A percentile compares a stretch with the other conserved stretches of the same genome.
phyloP scores from a whole-genome alignment of 2,797 vertebrate genomes.

The Centroberyx gerrardi region DNA sequence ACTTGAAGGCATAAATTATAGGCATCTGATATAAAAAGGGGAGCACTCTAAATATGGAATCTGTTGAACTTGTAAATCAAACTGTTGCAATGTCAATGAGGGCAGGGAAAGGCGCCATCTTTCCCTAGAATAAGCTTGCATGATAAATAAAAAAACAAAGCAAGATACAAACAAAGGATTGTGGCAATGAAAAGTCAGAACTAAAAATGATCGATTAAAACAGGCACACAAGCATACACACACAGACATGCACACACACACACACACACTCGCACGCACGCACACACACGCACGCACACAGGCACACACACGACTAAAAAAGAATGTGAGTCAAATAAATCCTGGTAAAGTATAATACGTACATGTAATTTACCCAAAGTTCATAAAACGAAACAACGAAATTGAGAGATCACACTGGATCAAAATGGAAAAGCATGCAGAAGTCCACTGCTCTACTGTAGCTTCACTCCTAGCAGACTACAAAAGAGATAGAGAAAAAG shows the following conservation, averaged over 20 bases:
- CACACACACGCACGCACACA: conserved; percentile 11
- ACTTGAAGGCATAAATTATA: conserved; percentile 47
- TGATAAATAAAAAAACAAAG: conserved; percentile 54
- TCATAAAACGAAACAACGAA: conserved; percentile 73
- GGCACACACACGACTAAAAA: conserved; percentile 55
- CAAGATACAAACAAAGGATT: conserved; percentile 72
- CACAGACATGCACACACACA: conserved; percentile 45
- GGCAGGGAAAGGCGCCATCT: conserved; percentile 36
- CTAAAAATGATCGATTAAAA: conserved; percentile 64
- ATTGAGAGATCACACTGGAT: conserved; percentile 75
- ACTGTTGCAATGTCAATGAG: conserved; percentile 53
- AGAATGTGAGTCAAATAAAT: conserved; percentile 74
- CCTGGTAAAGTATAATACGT: conserved; percentile 74
- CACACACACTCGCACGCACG: conserved; percentile 10
- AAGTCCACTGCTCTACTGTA: conserved; percentile 86
- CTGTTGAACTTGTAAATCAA: conserved; percentile 41
- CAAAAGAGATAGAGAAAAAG: conserved; percentile 60
- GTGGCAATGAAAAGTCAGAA: conserved; percentile 73
- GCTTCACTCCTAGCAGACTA: conserved; percentile 86
- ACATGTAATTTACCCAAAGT: conserved; percentile 76
- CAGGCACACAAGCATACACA: conserved; percentile 52
- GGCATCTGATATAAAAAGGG: conserved; percentile 54
- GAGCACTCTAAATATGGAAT: conserved; percentile 51
- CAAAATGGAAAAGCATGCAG: conserved; percentile 84
- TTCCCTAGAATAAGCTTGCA: conserved; percentile 62